Base-by-base conservation (phyloP, 2,797 vertebrate species). In the Cyprinella venusta region DNA sequence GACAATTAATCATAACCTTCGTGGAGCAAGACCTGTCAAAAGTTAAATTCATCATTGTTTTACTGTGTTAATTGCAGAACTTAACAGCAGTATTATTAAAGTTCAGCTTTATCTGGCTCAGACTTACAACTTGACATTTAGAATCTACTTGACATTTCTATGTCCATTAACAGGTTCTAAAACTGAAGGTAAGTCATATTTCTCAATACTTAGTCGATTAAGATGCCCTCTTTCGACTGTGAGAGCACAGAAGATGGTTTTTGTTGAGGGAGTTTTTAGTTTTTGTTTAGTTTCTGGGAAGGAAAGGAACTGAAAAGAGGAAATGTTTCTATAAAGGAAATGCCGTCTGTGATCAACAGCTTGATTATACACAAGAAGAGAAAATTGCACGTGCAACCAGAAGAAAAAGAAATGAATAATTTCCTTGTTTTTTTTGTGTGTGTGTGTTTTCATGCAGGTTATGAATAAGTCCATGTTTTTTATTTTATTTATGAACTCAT, bases 91-190 rank as follows among this genome's bases (percentile, higher is more conserved):
- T 52, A 50, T n/a, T 52, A 81, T 54, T 38, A 54, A 65, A 75
- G 59, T 74, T 75, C 70, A 30, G 24, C 63, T 64, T 64, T 52
- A 33, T 45, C 59, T 12, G 54, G 59, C 33, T 59, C 45, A 75
- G 70, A 76, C 75, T 33, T 70, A 65, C 63, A 68, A 33, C 64
- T 85, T 87, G 86, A 86, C 88, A 89, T 86, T 89, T 89, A 82
- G 67, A 80, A 82, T 75, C 79, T 74, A 85, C 85, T 85, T 89
- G 85, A 88, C 85, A 88, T 88, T 88, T 88, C n/a, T 79, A 68
- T 30, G 59, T 76, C 12, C 52, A 36, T 82, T 82, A 78, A 63
- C 40, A 65, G 52, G 76, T 21, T 71, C 7, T 61, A 67, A 84
- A 82, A 56, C 75, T 30, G 75, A 81, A 82, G 59, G 63, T 6